Evolutionary conservation across 2,797 vertebrate genomes (phyloP).

Genomic region (Sphenopsis melanotis): DNA sequence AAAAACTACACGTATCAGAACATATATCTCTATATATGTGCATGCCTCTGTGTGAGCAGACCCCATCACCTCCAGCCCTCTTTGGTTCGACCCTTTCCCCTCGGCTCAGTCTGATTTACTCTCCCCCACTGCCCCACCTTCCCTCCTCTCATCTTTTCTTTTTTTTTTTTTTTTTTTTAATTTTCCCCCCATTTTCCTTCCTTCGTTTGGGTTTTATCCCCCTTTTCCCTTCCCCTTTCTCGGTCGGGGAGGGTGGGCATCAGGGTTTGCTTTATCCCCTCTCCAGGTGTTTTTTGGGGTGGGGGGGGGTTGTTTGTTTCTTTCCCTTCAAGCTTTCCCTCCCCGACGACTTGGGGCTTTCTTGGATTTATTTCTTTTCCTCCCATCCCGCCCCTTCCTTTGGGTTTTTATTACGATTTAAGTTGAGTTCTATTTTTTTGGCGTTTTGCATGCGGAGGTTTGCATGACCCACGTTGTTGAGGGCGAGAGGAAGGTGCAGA

Average conservation of each 20-base stretch:
- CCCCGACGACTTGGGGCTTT: background rate
- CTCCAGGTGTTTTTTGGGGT: background rate
- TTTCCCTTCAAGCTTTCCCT: conserved; percentile 3
- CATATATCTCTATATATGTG: conserved; percentile 38
- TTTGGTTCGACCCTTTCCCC: conserved; percentile 49
- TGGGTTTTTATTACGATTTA: conserved; percentile 26
- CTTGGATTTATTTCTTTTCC: conserved; percentile 50
- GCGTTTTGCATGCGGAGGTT: conserved; percentile 95
- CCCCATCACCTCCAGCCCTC: background rate
- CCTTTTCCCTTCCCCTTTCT: conserved; percentile 51
- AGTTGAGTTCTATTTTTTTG: conserved; percentile 74
- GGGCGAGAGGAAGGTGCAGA: conserved; percentile 79
- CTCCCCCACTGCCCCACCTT: background rate
- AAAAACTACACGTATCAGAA: background rate
- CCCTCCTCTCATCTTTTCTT: background rate
- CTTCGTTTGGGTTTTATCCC: conserved; percentile 1
- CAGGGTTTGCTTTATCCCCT: conserved; percentile 32
- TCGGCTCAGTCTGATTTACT: conserved; percentile 74
- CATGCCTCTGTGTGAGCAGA: conserved; percentile 58
- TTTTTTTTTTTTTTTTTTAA: background rate
- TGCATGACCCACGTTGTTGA: conserved; percentile 99
- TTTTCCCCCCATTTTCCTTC: background rate
- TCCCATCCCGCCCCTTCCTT: background rate
- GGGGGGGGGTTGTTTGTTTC: background rate
- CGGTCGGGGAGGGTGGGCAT: background rate